Conservation (phyloP, 2,113 vertebrate species). For the Deroptyus accipitrinus region DNA sequence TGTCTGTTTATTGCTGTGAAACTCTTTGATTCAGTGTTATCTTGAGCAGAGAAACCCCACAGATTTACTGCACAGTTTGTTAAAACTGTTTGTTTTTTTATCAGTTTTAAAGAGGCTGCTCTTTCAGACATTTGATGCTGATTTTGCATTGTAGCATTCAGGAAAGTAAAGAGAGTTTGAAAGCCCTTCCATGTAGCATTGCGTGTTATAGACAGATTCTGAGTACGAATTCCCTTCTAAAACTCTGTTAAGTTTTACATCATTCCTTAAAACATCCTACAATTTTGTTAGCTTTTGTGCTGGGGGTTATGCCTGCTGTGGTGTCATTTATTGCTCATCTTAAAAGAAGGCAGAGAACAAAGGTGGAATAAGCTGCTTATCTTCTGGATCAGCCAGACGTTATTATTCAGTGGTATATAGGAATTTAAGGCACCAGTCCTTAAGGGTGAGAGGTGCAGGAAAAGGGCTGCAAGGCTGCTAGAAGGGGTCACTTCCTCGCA, state of each 20-base stretch:
- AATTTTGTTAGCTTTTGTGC: slow-evolving; percentile 41
- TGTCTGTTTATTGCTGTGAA: background rate
- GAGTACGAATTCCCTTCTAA: background rate
- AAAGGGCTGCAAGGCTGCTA: background rate
- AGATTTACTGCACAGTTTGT: background rate
- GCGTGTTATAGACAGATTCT: background rate
- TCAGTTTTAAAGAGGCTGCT: background rate
- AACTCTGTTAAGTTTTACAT: background rate
- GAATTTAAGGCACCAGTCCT: background rate
- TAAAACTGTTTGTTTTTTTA: background rate
- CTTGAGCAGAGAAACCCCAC: background rate
- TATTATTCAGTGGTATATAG: background rate
- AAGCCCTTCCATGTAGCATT: background rate
- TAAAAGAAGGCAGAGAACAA: slow-evolving; percentile 46
- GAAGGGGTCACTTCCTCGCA: background rate
- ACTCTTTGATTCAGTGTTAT: background rate
- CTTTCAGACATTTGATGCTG: background rate
- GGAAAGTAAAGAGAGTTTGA: background rate
- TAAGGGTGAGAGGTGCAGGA: background rate
- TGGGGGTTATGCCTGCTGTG: background rate
- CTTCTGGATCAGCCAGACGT: slow-evolving; percentile 6
- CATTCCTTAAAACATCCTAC: background rate
- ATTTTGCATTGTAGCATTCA: background rate
- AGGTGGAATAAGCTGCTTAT: slow-evolving; percentile 42
- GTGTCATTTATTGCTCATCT: slow-evolving; percentile 28